A percentile compares a stretch with the other conserved stretches of the same genome.
These are phyloP conservation scores for Zonitis immaculata DNA, from an alignment of 2,888 invertebrate species.

Conservation along the genomic window DNA sequence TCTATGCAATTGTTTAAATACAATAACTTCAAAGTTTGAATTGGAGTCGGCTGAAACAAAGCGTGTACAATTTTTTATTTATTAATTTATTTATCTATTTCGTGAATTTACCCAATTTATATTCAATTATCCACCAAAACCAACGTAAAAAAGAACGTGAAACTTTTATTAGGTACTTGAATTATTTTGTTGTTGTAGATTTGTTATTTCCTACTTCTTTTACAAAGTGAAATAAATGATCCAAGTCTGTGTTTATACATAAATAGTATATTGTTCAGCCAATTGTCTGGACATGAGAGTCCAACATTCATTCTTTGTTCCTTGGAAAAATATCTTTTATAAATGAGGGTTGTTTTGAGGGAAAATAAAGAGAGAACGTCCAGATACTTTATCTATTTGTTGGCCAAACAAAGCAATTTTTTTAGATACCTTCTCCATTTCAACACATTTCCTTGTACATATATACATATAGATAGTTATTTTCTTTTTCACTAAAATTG, in stretches of 20 bases:
- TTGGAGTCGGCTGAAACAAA: neutral
- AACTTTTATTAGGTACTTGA: neutral
- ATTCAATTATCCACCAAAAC: neutral
- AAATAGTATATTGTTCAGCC: constrained; percentile 19
- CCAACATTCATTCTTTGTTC: constrained; percentile 16
- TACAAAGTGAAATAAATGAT: constrained; percentile 14
- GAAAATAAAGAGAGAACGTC: neutral
- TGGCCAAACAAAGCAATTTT: neutral
- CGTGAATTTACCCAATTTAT: neutral
- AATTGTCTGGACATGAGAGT: constrained; percentile 21
- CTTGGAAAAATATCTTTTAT: constrained; percentile 3
- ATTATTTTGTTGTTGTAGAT: neutral
- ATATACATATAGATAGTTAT: too few relatives aligned
- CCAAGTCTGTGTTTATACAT: constrained; percentile 20
- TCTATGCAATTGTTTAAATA: neutral
- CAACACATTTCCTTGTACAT: neutral
- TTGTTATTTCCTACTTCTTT: neutral
- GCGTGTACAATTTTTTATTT: neutral
- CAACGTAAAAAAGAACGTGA: neutral
- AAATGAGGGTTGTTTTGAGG: neutral
- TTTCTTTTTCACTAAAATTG: neutral
- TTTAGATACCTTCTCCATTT: neutral
- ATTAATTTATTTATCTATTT: neutral
- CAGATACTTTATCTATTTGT: neutral
- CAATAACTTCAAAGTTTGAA: neutral